A percentile compares a stretch with the other conserved stretches of the same genome.
These are phyloP conservation scores for Cephalopterus ornatus DNA, from an alignment of 2,113 vertebrate species.

Conservation along the genomic window DNA sequence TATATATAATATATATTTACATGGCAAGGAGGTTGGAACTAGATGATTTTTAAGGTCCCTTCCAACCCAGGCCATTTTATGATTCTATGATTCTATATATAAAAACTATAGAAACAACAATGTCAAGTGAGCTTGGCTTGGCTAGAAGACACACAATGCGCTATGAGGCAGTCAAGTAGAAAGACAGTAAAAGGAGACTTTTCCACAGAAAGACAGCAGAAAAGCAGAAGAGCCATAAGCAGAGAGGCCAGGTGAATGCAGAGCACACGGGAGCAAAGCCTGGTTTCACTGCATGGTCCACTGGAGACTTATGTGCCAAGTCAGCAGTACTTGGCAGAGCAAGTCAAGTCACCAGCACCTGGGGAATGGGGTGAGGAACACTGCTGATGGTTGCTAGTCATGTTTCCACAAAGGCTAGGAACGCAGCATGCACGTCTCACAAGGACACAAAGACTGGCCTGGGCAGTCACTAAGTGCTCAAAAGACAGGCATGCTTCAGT, in stretches of 20 bases:
- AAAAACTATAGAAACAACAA: not conserved
- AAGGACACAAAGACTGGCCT: not conserved
- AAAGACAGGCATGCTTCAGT: not conserved
- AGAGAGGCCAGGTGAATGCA: not conserved
- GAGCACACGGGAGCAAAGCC: not conserved
- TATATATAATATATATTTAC: not conserved
- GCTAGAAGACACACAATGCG: not conserved
- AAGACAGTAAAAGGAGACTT: not conserved
- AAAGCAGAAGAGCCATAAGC: conserved; percentile 19
- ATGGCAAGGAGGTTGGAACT: not conserved
- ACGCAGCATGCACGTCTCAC: not conserved
- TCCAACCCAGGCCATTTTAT: not conserved
- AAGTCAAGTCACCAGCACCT: not conserved
- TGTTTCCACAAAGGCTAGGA: not conserved
- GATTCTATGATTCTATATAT: not conserved
- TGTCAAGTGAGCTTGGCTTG: not conserved
- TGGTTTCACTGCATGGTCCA: not conserved
- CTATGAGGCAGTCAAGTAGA: not conserved
- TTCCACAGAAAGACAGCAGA: not conserved
- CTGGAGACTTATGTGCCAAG: not conserved
- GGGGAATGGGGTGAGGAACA: not conserved
- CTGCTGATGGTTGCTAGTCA: not conserved
- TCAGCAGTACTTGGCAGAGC: not conserved
- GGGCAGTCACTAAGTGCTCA: not conserved
- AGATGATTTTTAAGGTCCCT: not conserved